phyloP scores from a whole-genome alignment of 2,113 vertebrate genomes.

The Phylloscopus trochiloides region DNA sequence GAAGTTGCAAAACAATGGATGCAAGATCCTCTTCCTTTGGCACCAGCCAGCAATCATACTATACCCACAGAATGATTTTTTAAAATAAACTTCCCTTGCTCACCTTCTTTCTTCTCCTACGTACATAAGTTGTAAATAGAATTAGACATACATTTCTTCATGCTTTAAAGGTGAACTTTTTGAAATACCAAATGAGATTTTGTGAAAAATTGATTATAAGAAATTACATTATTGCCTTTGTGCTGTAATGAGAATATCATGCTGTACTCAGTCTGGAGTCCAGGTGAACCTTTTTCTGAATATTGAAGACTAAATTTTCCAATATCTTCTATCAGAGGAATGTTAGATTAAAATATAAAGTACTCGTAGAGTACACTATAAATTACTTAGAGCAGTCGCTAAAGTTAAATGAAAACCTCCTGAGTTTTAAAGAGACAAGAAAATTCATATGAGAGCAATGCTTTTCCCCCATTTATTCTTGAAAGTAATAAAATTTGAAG shows the following conservation, averaged over 20 bases:
- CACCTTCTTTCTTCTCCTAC: background rate
- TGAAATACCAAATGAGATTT: background rate
- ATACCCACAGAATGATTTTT: background rate
- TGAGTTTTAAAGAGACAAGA: background rate
- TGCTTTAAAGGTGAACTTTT: background rate
- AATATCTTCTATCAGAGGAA: background rate
- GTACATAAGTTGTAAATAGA: background rate
- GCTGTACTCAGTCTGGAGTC: background rate
- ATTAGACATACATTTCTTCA: background rate
- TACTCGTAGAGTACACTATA: background rate
- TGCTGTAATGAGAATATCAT: background rate
- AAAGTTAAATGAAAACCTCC: background rate
- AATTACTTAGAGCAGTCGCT: background rate
- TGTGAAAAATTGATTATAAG: background rate
- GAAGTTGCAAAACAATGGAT: background rate
- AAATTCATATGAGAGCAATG: background rate
- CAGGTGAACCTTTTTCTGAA: background rate
- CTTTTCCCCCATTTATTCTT: background rate
- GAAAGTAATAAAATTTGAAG: slow-evolving; percentile 38
- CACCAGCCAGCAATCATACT: background rate
- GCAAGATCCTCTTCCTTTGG: background rate
- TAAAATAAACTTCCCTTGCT: background rate
- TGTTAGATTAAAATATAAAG: background rate
- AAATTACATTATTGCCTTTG: background rate
- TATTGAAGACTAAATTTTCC: background rate